Conservation (phyloP, 2,888 invertebrate species). For the Toxonevra muliebris region DNA sequence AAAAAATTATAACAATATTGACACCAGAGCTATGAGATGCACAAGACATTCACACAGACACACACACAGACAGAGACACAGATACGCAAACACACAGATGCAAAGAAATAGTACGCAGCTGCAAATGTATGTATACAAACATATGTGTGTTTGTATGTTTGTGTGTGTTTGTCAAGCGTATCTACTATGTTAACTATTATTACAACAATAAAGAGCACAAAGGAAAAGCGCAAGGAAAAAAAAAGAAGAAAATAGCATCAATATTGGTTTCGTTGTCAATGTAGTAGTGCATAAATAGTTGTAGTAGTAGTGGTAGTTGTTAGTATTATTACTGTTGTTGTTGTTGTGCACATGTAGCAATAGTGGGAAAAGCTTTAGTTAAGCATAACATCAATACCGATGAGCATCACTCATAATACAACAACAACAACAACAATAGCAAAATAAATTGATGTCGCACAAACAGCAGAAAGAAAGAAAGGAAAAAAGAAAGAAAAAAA, state of each 20-base stretch:
- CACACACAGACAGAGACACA: constrained; percentile 12
- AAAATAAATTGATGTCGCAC: constrained; percentile 10
- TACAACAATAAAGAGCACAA: constrained; percentile 20
- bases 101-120: background rate
- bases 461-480: constrained; percentile 41
- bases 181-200: constrained; percentile 20
- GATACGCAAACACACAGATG: background rate
- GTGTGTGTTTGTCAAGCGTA: background rate
- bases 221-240: constrained; percentile 7
- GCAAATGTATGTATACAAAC: constrained; percentile 4
- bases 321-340: constrained; percentile 15
- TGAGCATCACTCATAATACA: no score
- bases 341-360: no score
- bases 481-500: constrained; percentile 34
- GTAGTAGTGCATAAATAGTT: constrained; percentile 7
- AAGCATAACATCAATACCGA: background rate
- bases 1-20: constrained; percentile 13
- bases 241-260: no score
- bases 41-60: constrained; percentile 18
- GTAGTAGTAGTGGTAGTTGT: constrained; percentile 2
- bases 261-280: background rate
- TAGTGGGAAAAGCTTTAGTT: constrained; percentile 27
- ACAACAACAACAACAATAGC: no score
- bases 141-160: constrained; percentile 14
- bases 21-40: constrained; percentile 8